A percentile compares a stretch with the other conserved stretches of the same genome.
Conservation (phyloP, 2,888 invertebrate species). For the Argyra leucocephala region DNA sequence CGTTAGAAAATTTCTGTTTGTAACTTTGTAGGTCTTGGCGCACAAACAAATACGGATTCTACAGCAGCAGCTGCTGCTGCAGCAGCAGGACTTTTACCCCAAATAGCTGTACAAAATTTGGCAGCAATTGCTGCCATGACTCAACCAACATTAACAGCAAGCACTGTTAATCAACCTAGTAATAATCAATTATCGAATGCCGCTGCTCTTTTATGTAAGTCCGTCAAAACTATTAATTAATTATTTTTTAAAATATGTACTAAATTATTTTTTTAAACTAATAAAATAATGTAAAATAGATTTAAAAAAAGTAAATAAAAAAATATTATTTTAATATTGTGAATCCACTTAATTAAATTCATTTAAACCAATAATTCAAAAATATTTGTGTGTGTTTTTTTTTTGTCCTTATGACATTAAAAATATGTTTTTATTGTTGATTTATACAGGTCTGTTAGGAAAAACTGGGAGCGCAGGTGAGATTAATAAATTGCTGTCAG, state of each 20-base stretch:
- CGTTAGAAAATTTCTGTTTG: no score
- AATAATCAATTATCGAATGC: constrained; percentile 41
- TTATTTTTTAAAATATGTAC: no score
- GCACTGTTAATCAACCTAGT: constrained; percentile 34
- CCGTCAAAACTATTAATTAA: no score
- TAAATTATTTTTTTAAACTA: no score
- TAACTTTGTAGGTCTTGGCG: constrained; percentile 32
- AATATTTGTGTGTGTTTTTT: no score
- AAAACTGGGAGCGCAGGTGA: constrained; percentile 42
- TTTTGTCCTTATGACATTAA: no score
- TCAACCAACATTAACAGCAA: constrained; percentile 44
- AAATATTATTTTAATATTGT: no score
- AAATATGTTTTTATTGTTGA: constrained; percentile 9
- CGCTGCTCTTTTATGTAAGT: constrained; percentile 43
- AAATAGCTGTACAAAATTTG: constrained; percentile 83
- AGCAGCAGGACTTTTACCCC: constrained; percentile 52
- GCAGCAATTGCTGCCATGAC: constrained; percentile 66
- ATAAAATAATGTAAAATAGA: no score
- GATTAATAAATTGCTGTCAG: no score
- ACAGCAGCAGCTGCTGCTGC: constrained; percentile 38
- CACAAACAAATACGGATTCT: constrained; percentile 37
- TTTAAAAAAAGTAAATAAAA: no score
- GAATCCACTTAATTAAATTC: no score
- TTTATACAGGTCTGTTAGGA: constrained; percentile 40
- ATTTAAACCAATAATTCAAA: no score